Base-by-base conservation (phyloP, 2,888 invertebrate species). In the Euspilapteryx auroguttella region DNA sequence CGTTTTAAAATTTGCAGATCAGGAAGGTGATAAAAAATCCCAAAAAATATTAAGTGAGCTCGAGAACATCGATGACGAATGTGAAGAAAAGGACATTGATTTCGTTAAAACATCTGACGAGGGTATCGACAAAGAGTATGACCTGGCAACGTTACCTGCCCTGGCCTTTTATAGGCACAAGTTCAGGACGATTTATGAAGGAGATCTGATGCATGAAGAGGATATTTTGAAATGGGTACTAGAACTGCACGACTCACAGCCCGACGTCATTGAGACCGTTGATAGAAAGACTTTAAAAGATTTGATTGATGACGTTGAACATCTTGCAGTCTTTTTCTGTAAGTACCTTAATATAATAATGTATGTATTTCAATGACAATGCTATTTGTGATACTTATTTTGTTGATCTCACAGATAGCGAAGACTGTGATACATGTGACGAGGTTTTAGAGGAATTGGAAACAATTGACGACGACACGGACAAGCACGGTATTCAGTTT, bases 241-340 rank as follows among this genome's bases (percentile, higher is more conserved):
- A 33, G 86, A 89, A 12, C 79, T 93, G 29, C 87, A 90, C 40
- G 89, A 87, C 40, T 84, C 90, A 3, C 85, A 86, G 28, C 90
- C 91, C 11, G 93, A 94, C 65, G 85, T 93, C 15, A 94, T 94
- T 49, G 94, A 94, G 65, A 90, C 80, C 44, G 94, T 94, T 15
- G 94, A 94, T 52, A 83, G 92, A 36, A 91, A 91, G 63, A 93
- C 93, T 14, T 75, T 94, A 34, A 90, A 93, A 63, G 87, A 89
- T 46, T 79, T 94, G 13, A 90, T 94, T 42, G 86, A 89, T 51
- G 92, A 93, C 45, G 89, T 93, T 13, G 93, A 94, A 54, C 92
- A 92, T 64, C 80, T 94, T 34, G 94, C 93, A 30, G 94, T 94
- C 34, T 90, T 89, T 62, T 94, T 94, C 77, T 94, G 90, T 90